phyloP scores from a whole-genome alignment of 2,113 vertebrate species.

The Toxostoma redivivum region DNA sequence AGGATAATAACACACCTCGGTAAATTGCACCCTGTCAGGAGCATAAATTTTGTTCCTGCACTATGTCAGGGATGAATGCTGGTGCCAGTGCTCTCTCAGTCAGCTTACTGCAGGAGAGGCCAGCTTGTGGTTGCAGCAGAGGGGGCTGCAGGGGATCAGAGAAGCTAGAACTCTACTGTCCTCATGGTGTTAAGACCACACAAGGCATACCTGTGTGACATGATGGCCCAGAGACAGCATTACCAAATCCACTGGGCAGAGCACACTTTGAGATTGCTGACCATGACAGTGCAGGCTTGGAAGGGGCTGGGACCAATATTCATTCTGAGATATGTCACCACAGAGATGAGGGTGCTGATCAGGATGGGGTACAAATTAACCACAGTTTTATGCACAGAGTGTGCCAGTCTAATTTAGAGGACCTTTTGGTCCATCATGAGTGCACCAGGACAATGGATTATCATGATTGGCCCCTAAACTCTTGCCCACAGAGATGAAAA shows the following conservation, averaged over 20 bases:
- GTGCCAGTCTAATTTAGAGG: not conserved
- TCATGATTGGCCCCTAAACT: not conserved
- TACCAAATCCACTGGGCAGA: not conserved
- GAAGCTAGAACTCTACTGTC: not conserved
- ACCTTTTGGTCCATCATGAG: not conserved
- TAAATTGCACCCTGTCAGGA: not conserved
- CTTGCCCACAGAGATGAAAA: not conserved
- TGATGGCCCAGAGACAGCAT: not conserved
- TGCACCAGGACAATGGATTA: not conserved
- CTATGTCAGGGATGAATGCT: not conserved
- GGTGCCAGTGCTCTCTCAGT: not conserved
- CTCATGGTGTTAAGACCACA: not conserved
- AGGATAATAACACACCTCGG: rapidly evolving
- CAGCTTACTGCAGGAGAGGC: not conserved
- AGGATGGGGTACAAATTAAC: not conserved
- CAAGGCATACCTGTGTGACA: not conserved
- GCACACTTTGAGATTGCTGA: not conserved
- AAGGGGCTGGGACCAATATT: not conserved
- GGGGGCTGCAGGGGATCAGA: not conserved
- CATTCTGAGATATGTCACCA: not conserved
- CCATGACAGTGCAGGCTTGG: not conserved
- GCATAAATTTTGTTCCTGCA: not conserved
- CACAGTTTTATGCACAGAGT: not conserved
- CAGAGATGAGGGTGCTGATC: not conserved
- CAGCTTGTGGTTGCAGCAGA: not conserved